These are phyloP conservation scores for Felis chaus DNA, from an alignment of 2,113 vertebrate genomes.

Conservation along the genomic window DNA sequence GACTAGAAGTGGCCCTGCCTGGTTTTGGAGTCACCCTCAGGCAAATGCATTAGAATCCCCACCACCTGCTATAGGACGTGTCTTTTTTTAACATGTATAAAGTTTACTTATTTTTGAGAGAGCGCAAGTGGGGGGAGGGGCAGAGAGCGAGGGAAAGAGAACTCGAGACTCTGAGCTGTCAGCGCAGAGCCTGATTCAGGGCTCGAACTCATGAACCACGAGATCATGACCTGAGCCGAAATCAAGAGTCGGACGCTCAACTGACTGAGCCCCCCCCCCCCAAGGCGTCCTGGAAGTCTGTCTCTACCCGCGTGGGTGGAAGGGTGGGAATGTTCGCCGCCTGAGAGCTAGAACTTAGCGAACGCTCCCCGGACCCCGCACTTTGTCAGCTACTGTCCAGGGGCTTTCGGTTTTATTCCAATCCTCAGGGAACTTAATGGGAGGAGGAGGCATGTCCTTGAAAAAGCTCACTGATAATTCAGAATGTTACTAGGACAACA, in stretches of 20 bases:
- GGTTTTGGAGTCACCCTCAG: neutral
- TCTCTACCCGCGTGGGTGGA: accelerated
- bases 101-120: too few species aligned
- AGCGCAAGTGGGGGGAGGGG: too few species aligned
- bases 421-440: neutral
- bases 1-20: neutral
- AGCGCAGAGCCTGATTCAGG: too few species aligned
- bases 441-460: neutral
- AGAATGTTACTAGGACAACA: neutral
- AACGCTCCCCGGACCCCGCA: accelerated
- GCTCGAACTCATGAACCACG: too few species aligned
- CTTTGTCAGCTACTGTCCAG: neutral
- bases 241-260: too few species aligned
- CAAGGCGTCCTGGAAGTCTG: too few species aligned
- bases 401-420: neutral
- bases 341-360: accelerated
- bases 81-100: too few species aligned
- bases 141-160: too few species aligned
- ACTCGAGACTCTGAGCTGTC: too few species aligned
- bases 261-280: too few species aligned
- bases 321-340: too few species aligned
- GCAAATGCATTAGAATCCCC: neutral
- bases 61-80: accelerated
- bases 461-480: neutral
- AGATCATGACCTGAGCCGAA: too few species aligned